phyloP scores from a whole-genome alignment of 2,113 vertebrate genomes.

The Laticauda colubrina region DNA sequence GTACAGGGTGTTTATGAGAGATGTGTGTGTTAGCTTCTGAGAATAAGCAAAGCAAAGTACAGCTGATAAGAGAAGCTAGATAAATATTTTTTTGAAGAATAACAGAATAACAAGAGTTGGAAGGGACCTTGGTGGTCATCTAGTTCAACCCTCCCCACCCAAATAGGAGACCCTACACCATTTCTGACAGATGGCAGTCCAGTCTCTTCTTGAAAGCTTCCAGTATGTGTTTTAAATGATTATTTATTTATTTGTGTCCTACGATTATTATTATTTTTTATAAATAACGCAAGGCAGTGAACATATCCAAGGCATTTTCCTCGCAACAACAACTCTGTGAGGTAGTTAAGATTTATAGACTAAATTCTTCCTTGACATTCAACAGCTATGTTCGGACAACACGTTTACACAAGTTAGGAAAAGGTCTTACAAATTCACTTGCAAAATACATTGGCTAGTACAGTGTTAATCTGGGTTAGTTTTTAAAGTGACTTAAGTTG shows the following conservation, averaged over 20 bases:
- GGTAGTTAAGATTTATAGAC: not conserved
- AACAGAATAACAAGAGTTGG: no score
- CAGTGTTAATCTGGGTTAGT: not conserved
- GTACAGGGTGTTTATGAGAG: not conserved
- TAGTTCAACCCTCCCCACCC: no score
- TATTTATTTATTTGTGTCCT: not conserved
- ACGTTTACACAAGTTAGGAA: not conserved
- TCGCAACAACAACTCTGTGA: not conserved
- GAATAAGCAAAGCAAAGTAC: not conserved
- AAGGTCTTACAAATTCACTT: not conserved
- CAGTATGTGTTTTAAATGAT: not conserved
- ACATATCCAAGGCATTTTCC: not conserved
- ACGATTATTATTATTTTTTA: not conserved
- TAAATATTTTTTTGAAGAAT: not conserved
- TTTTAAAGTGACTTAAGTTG: not conserved
- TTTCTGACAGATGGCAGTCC: no score
- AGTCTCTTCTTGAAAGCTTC: no score
- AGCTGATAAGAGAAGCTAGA: not conserved
- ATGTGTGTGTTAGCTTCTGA: not conserved
- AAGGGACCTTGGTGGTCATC: no score
- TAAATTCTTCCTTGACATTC: not conserved
- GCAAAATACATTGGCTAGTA: not conserved
- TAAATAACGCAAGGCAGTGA: not conserved
- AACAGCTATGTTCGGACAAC: not conserved
- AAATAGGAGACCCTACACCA: no score